Percentiles rank a stretch among this genome's conserved stretches.
These are phyloP conservation scores for silkworm (Bombyx mori) DNA, from an alignment of 1,140 invertebrate genomes.

Conservation along the genomic window DNA sequence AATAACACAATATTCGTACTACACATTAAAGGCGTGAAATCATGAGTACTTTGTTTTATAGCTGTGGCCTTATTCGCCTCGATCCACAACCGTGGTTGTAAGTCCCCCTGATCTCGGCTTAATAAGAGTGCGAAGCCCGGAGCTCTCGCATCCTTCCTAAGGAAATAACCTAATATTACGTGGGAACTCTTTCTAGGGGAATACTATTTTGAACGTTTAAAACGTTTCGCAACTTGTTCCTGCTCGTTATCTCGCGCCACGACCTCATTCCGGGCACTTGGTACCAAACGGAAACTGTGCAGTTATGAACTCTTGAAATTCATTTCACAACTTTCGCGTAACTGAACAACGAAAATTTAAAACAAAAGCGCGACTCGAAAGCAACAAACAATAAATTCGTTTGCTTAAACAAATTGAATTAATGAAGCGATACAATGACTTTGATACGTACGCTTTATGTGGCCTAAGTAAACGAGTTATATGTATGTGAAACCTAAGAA, in stretches of 20 bases:
- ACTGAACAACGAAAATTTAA: constrained; percentile 2
- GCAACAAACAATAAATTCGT: background rate
- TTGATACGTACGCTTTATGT: too few relatives aligned
- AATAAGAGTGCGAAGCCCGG: background rate
- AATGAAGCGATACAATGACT: too few relatives aligned
- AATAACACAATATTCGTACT: background rate
- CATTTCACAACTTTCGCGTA: constrained; percentile 12
- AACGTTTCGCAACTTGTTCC: constrained; percentile 35
- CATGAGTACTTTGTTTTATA: too few relatives aligned
- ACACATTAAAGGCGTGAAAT: background rate
- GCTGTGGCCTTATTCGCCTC: too few relatives aligned
- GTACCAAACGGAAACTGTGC: constrained; percentile 42
- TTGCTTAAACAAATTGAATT: too few relatives aligned
- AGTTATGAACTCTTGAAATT: constrained; percentile 49
- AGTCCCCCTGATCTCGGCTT: background rate
- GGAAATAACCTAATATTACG: constrained; percentile 13
- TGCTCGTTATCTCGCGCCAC: constrained; percentile 50
- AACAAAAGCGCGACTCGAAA: background rate
- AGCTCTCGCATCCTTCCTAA: background rate
- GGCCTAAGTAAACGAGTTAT: too few relatives aligned
- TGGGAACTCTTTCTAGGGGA: constrained; percentile 11
- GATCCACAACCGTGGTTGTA: too few relatives aligned
- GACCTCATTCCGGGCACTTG: constrained; percentile 49
- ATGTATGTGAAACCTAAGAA: too few relatives aligned
- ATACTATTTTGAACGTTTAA: constrained; percentile 9